These are phyloP conservation scores for Diplodus sargus DNA, from an alignment of 2,797 vertebrate genomes.

Conservation along the genomic window DNA sequence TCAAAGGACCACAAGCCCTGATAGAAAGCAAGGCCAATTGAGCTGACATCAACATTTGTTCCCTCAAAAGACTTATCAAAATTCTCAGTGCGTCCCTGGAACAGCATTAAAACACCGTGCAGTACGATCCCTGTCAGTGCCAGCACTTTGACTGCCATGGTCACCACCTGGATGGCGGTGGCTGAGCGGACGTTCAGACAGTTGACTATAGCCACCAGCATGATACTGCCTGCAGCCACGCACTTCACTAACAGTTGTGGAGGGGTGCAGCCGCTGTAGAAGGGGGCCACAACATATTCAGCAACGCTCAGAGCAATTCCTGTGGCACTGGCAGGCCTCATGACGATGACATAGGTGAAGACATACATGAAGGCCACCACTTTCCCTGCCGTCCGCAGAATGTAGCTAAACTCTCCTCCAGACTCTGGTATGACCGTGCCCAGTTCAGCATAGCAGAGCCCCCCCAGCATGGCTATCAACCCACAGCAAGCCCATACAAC, in stretches of 20 bases:
- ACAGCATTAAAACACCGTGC: constrained; percentile 82
- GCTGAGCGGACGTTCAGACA: constrained; percentile 85
- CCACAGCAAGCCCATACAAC: constrained; percentile 87
- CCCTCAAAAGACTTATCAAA: constrained; percentile 86
- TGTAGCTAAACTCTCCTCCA: constrained; percentile 89
- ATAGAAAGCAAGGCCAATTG: constrained; percentile 88
- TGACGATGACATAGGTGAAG: constrained; percentile 83
- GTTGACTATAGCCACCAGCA: constrained; percentile 85
- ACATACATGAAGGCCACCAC: constrained; percentile 86
- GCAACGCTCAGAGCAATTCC: constrained; percentile 86
- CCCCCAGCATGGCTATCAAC: constrained; percentile 81
- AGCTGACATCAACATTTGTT: constrained; percentile 69
- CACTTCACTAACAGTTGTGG: constrained; percentile 77
- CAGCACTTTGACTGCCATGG: constrained; percentile 84
- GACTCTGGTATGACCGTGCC: constrained; percentile 89
- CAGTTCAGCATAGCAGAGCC: constrained; percentile 89
- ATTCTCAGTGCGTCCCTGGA: constrained; percentile 78
- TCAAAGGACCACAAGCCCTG: constrained; percentile 92
- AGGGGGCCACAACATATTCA: constrained; percentile 82
- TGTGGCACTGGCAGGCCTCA: constrained; percentile 85
- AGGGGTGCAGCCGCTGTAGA: constrained; percentile 82
- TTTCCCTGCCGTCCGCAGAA: constrained; percentile 85
- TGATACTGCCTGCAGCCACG: constrained; percentile 80
- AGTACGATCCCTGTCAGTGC: constrained; percentile 81
- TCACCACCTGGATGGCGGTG: constrained; percentile 82